A percentile compares a stretch with the other conserved stretches of the same genome.
phyloP scores from a whole-genome alignment of 1,140 invertebrate genomes.

The silkworm (Bombyx mori) region DNA sequence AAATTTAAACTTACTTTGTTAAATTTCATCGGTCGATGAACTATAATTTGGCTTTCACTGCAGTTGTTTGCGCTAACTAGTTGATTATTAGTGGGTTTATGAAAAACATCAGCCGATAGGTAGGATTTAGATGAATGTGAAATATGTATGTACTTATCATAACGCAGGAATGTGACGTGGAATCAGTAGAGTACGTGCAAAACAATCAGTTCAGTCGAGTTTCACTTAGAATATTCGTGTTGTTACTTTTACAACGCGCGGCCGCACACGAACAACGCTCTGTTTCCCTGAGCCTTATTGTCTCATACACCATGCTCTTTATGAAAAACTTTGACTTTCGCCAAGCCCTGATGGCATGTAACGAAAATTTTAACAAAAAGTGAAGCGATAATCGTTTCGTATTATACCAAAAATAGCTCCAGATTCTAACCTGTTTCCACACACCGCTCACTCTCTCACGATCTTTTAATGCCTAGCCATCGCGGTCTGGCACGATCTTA shows the following conservation, averaged over 20 bases:
- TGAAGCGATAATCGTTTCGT: neutral
- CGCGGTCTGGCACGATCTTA: no score
- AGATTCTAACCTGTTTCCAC: no score
- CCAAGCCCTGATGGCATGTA: neutral
- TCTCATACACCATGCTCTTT: constrained; percentile 38
- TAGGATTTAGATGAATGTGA: constrained; percentile 21
- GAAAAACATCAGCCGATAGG: no score
- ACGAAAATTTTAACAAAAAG: neutral
- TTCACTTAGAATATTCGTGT: constrained; percentile 65
- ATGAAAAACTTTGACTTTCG: constrained; percentile 59
- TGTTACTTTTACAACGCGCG: constrained; percentile 69
- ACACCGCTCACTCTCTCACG: no score
- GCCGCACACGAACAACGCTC: constrained; percentile 65
- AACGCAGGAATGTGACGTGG: constrained; percentile 52
- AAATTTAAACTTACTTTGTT: no score
- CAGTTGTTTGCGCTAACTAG: no score
- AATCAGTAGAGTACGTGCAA: constrained; percentile 23
- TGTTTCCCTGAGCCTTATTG: constrained; percentile 66
- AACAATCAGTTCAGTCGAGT: constrained; percentile 64
- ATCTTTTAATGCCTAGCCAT: no score
- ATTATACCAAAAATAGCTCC: no score
- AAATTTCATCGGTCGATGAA: no score
- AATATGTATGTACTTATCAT: constrained; percentile 19
- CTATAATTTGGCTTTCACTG: no score
- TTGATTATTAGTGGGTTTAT: no score